Evolutionary conservation across 2,113 vertebrate genomes (phyloP), one percentile per base, ranked within the genome.

Genomic region (Cepphus grylle): DNA sequence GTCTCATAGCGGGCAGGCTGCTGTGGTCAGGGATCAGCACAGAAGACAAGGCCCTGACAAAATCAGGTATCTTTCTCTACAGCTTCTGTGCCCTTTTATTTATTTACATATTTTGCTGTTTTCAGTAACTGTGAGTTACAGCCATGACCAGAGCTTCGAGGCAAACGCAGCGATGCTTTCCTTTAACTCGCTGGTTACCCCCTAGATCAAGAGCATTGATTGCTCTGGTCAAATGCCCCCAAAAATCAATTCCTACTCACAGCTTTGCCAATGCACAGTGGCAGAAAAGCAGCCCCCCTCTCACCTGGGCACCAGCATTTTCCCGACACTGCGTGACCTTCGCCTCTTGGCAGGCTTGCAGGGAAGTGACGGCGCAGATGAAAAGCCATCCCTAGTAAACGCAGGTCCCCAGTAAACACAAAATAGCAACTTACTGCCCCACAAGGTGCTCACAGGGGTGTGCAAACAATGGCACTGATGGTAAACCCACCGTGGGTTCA

Each of bases 281-380:
- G 52, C 26, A 92, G 59, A 78, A 88, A 71, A 78, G 6, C 45
- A 86, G 50, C 23, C 29, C 20, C 13, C 14, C n/a, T 38, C 77
- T 61, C 73, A 84, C 61, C 65, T 52, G 81, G 52, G 71, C 43
- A 50, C 36, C 36, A 55, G 38, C 22, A 49, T 36, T 20, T 45
- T 29, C 58, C 34, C 5, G 5, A 34, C 61, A 42, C 38, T 2
- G 18, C 2, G 0, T 3, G 5, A 29, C 4, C 65, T 14, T 45
- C 1, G 0, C 45, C 50, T 67, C 52, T 50, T 14, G 56, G 52
- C 58, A 56, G 27, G 56, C 32, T 45, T 0, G 5, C 45, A 53
- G 67, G 49, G 50, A 82, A 86, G 66, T 0, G 0, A 23, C 5
- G 4, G 53, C 0, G 0, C 55, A 50, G 50, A 43, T 16, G 32